Percentiles rank a stretch among this genome's conserved stretches.
These are phyloP conservation scores for Brienomyrus brachyistius DNA, from an alignment of 2,113 vertebrate species.

Conservation along the genomic window DNA sequence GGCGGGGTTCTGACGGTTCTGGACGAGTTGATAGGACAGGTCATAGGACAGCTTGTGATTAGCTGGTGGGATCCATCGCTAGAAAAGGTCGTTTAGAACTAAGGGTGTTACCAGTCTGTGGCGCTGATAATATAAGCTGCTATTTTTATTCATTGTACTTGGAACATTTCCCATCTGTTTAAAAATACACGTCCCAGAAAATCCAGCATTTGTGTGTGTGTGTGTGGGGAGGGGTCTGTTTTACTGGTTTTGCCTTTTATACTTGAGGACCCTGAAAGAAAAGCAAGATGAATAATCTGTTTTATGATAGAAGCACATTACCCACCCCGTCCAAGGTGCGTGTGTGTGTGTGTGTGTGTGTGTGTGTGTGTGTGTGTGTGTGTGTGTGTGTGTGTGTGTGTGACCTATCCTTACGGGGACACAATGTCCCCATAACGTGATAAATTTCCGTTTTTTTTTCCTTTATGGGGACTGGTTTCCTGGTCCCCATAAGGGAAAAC, in stretches of 20 bases:
- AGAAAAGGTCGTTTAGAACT: not conserved
- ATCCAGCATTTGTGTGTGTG: not conserved
- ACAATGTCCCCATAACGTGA: too few species aligned
- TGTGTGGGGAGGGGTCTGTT: not conserved
- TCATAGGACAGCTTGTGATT: not conserved
- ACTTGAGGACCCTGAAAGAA: not conserved
- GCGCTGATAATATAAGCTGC: not conserved
- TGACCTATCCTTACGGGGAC: too few species aligned
- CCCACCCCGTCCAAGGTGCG: not conserved
- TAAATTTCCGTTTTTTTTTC: too few species aligned
- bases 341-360: not conserved
- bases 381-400: too few species aligned
- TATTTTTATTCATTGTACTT: slow-evolving; percentile 3
- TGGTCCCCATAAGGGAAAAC: too few species aligned
- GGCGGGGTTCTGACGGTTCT: not conserved
- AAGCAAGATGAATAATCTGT: not conserved
- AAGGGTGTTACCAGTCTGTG: not conserved
- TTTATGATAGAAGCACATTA: not conserved
- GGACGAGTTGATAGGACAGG: not conserved
- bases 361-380: not conserved
- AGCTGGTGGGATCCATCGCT: not conserved
- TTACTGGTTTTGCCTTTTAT: not conserved
- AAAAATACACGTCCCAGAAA: not conserved
- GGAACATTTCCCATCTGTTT: not conserved
- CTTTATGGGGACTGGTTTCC: too few species aligned